These are phyloP conservation scores for Drosophila diplacantha DNA, from an alignment of 2,888 invertebrate genomes.

Conservation along the genomic window DNA sequence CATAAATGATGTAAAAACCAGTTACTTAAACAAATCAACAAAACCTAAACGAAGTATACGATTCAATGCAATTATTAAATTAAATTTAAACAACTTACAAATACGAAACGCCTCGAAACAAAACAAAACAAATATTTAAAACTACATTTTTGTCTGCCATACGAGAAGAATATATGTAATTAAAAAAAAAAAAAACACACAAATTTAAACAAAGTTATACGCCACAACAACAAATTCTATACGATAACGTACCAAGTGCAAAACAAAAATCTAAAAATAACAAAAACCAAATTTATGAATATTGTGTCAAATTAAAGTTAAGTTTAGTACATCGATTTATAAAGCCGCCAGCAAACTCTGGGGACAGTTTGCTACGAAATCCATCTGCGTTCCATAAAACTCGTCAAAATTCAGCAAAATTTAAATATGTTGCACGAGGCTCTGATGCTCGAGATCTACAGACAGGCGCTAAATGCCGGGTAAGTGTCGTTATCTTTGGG, in stretches of 20 bases:
- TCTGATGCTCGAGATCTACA: slow-evolving; percentile 77
- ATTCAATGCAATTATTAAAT: slow-evolving; percentile 76
- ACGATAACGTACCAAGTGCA: slow-evolving; percentile 74
- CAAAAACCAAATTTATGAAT: slow-evolving; percentile 40
- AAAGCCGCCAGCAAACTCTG: slow-evolving; percentile 11
- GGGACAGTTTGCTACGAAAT: slow-evolving; percentile 10
- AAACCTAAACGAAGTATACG: slow-evolving; percentile 73
- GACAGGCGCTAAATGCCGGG: slow-evolving; percentile 77
- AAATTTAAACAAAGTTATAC: slow-evolving; percentile 61
- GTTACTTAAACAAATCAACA: slow-evolving; percentile 47
- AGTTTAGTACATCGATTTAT: slow-evolving; percentile 28
- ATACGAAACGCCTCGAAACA: slow-evolving; percentile 44
- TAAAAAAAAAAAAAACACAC: slow-evolving; percentile 45
- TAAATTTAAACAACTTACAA: slow-evolving; percentile 52
- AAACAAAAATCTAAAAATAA: slow-evolving; percentile 47
- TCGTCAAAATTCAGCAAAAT: slow-evolving; percentile 73
- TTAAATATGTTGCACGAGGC: slow-evolving; percentile 77
- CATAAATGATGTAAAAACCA: slow-evolving; percentile 41
- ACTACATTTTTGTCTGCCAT: slow-evolving; percentile 61
- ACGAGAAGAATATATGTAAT: slow-evolving; percentile 20
- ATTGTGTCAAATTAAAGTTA: slow-evolving; percentile 67
- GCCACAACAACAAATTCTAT: slow-evolving; percentile 61
- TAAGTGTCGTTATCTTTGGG: slow-evolving; percentile 53
- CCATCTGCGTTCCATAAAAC: slow-evolving; percentile 12
- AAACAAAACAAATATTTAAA: slow-evolving; percentile 38